These are phyloP conservation scores for Poecilia gillii DNA, from an alignment of 2,797 vertebrate species.

Conservation along the genomic window DNA sequence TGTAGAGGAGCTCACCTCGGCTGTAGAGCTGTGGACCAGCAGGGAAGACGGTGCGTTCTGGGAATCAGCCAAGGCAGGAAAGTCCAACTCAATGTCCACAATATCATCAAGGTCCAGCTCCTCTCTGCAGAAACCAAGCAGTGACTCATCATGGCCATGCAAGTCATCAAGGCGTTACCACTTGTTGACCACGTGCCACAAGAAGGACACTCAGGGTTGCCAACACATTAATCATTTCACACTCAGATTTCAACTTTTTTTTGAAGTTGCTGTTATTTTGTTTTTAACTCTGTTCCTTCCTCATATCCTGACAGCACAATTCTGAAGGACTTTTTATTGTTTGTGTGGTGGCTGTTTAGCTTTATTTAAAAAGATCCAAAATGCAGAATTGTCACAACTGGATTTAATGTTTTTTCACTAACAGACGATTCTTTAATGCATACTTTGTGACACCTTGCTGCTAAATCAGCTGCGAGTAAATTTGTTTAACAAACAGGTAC, in stretches of 20 bases:
- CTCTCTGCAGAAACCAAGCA: conserved; percentile 69
- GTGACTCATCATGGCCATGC: background rate
- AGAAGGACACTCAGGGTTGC: background rate
- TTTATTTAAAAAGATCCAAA: background rate
- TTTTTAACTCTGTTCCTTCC: background rate
- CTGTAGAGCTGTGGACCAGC: conserved; percentile 10
- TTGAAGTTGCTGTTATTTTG: background rate
- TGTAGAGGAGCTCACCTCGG: conserved; percentile 54
- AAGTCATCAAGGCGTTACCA: background rate
- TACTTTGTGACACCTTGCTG: background rate
- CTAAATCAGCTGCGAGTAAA: background rate
- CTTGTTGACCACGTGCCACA: background rate
- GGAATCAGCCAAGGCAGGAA: conserved; percentile 73
- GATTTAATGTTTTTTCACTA: background rate
- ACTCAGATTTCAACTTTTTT: background rate
- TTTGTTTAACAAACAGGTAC: background rate
- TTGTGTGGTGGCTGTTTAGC: background rate
- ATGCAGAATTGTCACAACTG: background rate
- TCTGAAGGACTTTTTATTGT: background rate
- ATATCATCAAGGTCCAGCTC: conserved; percentile 87
- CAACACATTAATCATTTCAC: background rate
- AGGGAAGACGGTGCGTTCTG: conserved; percentile 26
- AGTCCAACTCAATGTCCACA: conserved; percentile 89
- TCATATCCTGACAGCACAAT: background rate
- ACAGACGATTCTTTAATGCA: background rate